Evolutionary conservation across 1,140 invertebrate species (phyloP), one percentile per base, ranked within the genome.

Genomic region (Gryon sp.): DNA sequence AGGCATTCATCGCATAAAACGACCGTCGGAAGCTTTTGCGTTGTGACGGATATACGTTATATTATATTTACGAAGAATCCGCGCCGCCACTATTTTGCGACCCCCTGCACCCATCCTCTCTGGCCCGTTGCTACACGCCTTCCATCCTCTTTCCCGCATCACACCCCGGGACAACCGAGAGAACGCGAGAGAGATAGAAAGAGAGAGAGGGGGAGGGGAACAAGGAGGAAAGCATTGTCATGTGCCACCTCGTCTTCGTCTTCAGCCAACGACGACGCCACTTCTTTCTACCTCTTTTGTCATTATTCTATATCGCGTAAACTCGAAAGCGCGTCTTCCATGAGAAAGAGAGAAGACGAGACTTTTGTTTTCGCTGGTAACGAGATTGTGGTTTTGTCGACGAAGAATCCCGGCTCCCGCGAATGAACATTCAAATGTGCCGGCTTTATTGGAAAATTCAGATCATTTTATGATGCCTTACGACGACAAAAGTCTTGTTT

Each of bases 11-110:
- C 24, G 26, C 15, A 32, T n/a, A 66, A 77, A 66, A 48, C 59
- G 65, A 28, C 22, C 50, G 63, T 63, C 57, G 45, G 30, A 32
- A 45, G 57, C 68, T 63, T 52, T 63, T 36, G 45, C 74, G 52
- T 52, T 28, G 65, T 45, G 52, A 70, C 34, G 66, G 57, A 65
- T 70, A 50, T 72, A 62, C 32, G 59, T 34, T 45, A 60, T 60
- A 53, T 76, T 65, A 57, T 57, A 50, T 62, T 72, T 62, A 6
- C 46, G 45, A 40, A 55, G 46, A 53, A 43, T 43, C 34, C 36
- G 32, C 12, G 7, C 12, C 14, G 48, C 19, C 30, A 28, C 30
- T 50, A 34, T 60, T 60, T 60, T 60, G 1, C 15, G 1, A 36
- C 26, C 38, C 16, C 8, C 26, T 32, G 2, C 30, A 2, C 30